Conservation (phyloP, 2,888 invertebrate species). For the Leucophora obtusa region DNA sequence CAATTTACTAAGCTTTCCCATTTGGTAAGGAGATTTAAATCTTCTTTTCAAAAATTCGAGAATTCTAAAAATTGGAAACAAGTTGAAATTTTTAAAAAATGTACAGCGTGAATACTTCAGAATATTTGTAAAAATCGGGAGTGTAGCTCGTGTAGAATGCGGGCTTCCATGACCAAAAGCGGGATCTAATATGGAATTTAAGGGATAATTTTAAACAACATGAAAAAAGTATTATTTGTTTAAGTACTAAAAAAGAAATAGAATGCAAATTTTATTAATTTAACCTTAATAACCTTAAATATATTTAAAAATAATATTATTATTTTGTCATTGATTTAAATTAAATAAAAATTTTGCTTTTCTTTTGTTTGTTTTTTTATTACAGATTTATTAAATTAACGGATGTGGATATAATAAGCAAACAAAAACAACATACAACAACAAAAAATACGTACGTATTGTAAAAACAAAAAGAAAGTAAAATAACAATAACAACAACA, state of each 20-base stretch:
- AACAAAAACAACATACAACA: slow-evolving; percentile 21
- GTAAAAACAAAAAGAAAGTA: slow-evolving; percentile 32
- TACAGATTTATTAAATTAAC: slow-evolving; percentile 56
- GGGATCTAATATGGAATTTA: no score
- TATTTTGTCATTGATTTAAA: slow-evolving; percentile 60
- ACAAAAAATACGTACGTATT: slow-evolving; percentile 14
- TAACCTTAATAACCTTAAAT: slow-evolving; percentile 56
- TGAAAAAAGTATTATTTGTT: not conserved
- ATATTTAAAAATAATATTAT: slow-evolving; percentile 45
- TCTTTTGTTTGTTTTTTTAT: slow-evolving; percentile 42
- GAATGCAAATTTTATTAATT: slow-evolving; percentile 43
- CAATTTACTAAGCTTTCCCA: no score
- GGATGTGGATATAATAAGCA: slow-evolving; percentile 19
- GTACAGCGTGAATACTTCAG: no score
- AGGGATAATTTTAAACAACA: not conserved
- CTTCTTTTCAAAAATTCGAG: no score
- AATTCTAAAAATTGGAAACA: no score
- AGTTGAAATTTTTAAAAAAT: no score
- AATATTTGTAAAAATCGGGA: no score
- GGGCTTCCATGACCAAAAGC: no score
- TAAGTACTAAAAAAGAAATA: not conserved
- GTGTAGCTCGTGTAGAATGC: no score
- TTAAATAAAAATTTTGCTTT: slow-evolving; percentile 52
- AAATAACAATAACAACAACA: slow-evolving; percentile 11
- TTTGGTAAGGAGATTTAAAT: no score